Conservation (phyloP, 2,797 vertebrate genomes). For the Pempheris klunzingeri region DNA sequence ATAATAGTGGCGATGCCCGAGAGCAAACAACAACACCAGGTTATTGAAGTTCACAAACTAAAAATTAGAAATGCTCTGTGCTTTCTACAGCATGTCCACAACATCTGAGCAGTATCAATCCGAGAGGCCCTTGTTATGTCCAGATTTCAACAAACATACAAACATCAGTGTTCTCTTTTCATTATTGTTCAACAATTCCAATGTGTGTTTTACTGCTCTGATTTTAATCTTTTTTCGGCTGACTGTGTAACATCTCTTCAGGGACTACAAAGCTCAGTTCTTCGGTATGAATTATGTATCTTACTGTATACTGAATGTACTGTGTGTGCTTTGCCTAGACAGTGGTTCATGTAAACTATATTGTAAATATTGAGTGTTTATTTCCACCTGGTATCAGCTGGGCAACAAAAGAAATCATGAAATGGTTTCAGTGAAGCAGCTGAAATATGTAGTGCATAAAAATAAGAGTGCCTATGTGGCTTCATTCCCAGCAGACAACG, state of each 20-base stretch:
- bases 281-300: neutral
- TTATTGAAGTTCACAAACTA: neutral
- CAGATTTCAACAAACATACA: neutral
- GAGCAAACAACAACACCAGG: neutral
- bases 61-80: neutral
- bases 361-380: neutral
- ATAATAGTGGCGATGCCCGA: neutral
- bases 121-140: neutral
- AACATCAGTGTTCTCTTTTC: neutral
- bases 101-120: neutral
- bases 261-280: neutral
- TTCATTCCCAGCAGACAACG: constrained; percentile 43
- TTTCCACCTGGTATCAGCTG: constrained; percentile 1
- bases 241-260: neutral
- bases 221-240: neutral
- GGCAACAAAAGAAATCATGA: neutral
- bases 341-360: neutral
- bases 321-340: neutral
- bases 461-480: neutral
- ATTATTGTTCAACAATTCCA: neutral
- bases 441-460: neutral
- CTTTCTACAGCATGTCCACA: neutral
- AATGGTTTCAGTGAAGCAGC: neutral
- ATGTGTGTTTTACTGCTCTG: neutral
- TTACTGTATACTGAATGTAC: neutral